Evolutionary conservation across 2,888 invertebrate genomes (phyloP).

Genomic region (Beris chalybata): DNA sequence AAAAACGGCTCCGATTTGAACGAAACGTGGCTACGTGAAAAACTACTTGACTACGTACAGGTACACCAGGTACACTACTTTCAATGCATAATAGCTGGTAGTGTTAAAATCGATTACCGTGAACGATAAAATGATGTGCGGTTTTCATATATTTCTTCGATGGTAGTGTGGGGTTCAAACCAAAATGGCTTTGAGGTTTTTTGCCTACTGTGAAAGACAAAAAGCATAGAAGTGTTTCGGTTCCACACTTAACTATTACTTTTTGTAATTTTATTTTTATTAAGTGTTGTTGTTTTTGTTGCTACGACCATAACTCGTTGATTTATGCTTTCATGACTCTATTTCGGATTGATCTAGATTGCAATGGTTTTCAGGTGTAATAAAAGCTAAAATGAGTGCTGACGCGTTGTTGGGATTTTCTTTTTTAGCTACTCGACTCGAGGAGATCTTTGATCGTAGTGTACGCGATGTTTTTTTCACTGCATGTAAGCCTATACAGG

Average conservation of each 20-base stretch:
- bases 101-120: conserved; percentile 24
- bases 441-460: conserved; percentile 5
- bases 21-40: no score
- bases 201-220: conserved; percentile 3
- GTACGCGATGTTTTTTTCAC: conserved; percentile 13
- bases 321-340: conserved; percentile 32
- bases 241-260: conserved; percentile 19
- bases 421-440: neutral
- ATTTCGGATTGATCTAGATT: conserved; percentile 32
- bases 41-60: no score
- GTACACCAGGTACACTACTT: conserved; percentile 10
- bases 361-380: conserved; percentile 28
- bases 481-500: neutral
- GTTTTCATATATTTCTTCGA: conserved; percentile 5
- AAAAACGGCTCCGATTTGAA: no score
- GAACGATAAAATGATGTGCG: conserved; percentile 26
- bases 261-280: conserved; percentile 6
- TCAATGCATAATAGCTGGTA: conserved; percentile 13
- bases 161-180: conserved; percentile 2
- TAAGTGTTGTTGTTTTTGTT: neutral
- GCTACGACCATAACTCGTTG: conserved; percentile 17
- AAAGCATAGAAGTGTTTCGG: conserved; percentile 9
- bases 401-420: neutral
- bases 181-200: conserved; percentile 17
- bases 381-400: conserved; percentile 17